Percentiles rank a stretch among this genome's conserved stretches.
These are phyloP conservation scores for Pyrocoelia pectoralis DNA, from an alignment of 2,888 invertebrate genomes.

Conservation along the genomic window DNA sequence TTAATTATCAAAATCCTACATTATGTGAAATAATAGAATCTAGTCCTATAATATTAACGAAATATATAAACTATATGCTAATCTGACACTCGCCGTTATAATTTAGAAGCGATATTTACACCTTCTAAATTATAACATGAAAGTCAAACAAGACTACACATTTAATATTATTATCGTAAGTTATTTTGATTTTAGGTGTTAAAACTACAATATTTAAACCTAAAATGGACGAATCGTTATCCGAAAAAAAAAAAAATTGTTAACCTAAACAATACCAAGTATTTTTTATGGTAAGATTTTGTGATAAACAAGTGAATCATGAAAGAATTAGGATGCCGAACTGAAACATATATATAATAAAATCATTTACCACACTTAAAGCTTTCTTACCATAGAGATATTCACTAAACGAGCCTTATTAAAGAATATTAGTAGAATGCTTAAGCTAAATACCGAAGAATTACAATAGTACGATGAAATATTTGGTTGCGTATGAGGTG, in stretches of 20 bases:
- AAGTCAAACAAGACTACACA: conserved; percentile 31
- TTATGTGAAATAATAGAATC: conserved; percentile 32
- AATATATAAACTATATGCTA: conserved; percentile 34
- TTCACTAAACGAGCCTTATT: background rate
- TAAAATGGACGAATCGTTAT: conserved; percentile 44
- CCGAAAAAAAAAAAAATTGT: conserved; percentile 27
- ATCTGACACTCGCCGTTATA: conserved; percentile 22
- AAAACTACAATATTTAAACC: conserved; percentile 41
- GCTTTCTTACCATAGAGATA: conserved; percentile 23
- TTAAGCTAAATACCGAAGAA: conserved; percentile 29
- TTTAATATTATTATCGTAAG: conserved; percentile 35
- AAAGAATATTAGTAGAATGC: conserved; percentile 3
- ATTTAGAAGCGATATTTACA: conserved; percentile 2
- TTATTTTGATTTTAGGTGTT: conserved; percentile 40
- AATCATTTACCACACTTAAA: conserved; percentile 31
- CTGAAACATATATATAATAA: conserved; percentile 3
- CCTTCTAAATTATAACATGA: conserved; percentile 16
- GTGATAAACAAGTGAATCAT: background rate
- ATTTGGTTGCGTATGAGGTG: conserved; percentile 34
- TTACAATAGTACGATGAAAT: conserved; percentile 29
- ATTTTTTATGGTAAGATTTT: conserved; percentile 14
- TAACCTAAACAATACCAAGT: conserved; percentile 19
- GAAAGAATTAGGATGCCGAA: conserved; percentile 12
- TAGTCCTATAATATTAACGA: conserved; percentile 32
- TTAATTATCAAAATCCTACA: conserved; percentile 14